These are phyloP conservation scores for Zosterops pallidus DNA, from an alignment of 2,113 vertebrate species.

Conservation along the genomic window DNA sequence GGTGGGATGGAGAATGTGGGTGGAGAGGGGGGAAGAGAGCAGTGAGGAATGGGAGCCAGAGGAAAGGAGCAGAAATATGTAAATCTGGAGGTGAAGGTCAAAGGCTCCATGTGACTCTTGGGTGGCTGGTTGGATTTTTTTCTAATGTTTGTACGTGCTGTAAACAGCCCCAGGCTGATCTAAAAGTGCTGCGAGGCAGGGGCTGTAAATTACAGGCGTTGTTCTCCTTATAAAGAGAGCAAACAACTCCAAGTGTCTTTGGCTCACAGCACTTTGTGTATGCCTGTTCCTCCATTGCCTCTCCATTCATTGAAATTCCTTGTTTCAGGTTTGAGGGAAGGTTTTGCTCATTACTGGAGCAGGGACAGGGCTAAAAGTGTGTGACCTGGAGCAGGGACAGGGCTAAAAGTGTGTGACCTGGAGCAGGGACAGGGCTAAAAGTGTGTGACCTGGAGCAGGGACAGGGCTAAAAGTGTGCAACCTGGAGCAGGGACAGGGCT, in stretches of 20 bases:
- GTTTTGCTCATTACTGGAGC: neutral
- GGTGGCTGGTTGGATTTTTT: neutral
- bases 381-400: neutral
- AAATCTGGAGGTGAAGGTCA: conserved; percentile 33
- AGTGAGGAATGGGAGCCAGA: neutral
- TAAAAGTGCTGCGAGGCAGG: neutral
- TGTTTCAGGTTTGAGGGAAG: neutral
- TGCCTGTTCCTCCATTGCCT: neutral
- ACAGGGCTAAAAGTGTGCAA: neutral
- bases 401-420: neutral
- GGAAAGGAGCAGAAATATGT: neutral
- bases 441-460: neutral
- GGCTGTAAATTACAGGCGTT: neutral
- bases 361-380: neutral
- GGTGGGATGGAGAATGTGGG: accelerated
- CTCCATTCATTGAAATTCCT: neutral
- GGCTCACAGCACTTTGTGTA: neutral
- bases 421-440: neutral
- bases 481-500: neutral
- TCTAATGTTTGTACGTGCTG: neutral
- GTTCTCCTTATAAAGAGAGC: neutral
- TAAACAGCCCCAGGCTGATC: neutral
- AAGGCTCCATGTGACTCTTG: conserved; percentile 20
- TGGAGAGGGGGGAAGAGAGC: neutral
- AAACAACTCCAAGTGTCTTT: neutral